Evolutionary conservation across 2,113 vertebrate genomes (phyloP).

Genomic region (Chlamydotis undulata): DNA sequence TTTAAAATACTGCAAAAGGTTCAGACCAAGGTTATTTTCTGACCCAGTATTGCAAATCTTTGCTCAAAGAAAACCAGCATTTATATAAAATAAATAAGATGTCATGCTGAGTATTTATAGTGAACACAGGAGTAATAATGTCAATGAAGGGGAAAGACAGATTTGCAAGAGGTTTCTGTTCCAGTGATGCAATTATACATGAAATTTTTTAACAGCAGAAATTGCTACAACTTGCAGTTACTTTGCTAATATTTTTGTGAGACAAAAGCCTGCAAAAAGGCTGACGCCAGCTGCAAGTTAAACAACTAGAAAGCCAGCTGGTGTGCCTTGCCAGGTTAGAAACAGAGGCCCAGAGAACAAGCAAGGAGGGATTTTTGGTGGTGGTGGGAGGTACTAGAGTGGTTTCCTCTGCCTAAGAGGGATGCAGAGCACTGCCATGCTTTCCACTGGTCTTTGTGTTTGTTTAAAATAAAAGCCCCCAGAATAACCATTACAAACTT

Average conservation of each 20-base stretch:
- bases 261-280: not conserved
- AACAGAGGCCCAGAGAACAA: not conserved
- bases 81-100: not conserved
- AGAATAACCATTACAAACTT: not conserved
- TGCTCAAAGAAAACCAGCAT: not conserved
- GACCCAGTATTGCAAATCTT: not conserved
- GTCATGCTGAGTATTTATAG: not conserved
- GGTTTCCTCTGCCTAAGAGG: not conserved
- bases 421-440: not conserved
- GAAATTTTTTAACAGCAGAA: not conserved
- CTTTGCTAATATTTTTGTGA: not conserved
- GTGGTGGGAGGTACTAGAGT: accelerated
- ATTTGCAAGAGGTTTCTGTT: not conserved
- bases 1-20: not conserved
- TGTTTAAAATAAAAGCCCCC: not conserved
- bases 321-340: not conserved
- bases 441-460: not conserved
- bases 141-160: not conserved
- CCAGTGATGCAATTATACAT: not conserved
- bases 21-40: not conserved
- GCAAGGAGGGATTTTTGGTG: not conserved
- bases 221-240: not conserved
- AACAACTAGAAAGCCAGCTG: not conserved
- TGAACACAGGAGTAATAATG: not conserved
- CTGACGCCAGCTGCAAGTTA: not conserved